Base-by-base conservation (phyloP, 2,113 vertebrate species). In the Meriones unguiculatus region DNA sequence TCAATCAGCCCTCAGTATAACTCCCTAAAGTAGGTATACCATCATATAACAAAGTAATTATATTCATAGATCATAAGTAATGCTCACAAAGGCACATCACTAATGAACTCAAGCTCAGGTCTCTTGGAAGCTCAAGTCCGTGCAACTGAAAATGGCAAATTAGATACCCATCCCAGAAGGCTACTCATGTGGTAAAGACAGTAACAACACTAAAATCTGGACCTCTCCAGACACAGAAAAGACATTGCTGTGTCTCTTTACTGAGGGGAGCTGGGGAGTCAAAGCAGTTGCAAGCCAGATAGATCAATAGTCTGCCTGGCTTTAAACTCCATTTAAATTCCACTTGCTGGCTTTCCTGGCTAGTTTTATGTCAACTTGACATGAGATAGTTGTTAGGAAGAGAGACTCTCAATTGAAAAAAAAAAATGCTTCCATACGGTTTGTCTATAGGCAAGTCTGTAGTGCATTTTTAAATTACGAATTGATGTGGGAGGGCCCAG, bases 81-180 rank as follows among this genome's bases (percentile, higher is more conserved):
- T 72, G 52, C n/a, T 8, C 52, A 86, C n/a, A 78, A 78, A 81
- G 50, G 80, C 65, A 90, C 9, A 22, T 24, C 38, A 41, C 20
- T 50, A 95, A 59, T 41, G 88, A 90, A 75, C 89, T 96, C 70
- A 89, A 89, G 94, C 8, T 82, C 54, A 77, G 57, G 8, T 73
- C 84, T 87, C 4, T 91, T 82, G 41, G 76, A 95, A 95, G 85
- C 77, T 62, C 54, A 81, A 89, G 72, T 57, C 22, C 32, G 62
- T 14, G 52, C 50, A 80, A 64, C 1, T n/a, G 4, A 41, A 86
- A 24, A 82, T 54, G 89, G 38, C 18, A 94, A 94, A 72, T 0
- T 80, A 50, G 54, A 73, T 89, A 18, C 5, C 30, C 25, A 12
- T 76, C 24, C 41, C 57, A 81, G 38, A 1, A 88, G 30, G 9